A percentile compares a stretch with the other conserved stretches of the same genome.
These are phyloP conservation scores for Calephelis perditalis DNA, from an alignment of 2,888 invertebrate genomes.

Conservation along the genomic window DNA sequence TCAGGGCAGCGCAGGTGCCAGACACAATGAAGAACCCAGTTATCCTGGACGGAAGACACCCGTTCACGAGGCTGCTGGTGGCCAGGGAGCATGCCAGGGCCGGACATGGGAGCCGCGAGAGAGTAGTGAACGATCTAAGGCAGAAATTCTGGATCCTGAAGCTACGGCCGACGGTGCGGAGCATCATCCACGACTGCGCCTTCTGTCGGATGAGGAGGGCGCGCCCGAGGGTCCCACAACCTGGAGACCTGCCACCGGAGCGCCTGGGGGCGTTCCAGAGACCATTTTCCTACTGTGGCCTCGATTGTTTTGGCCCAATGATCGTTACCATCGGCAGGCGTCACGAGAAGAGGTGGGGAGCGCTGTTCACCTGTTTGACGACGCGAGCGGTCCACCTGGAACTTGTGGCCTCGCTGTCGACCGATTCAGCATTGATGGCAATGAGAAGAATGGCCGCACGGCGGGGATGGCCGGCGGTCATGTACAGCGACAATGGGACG, in stretches of 20 bases:
- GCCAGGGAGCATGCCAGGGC: no score
- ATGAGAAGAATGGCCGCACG: slow-evolving; percentile 28
- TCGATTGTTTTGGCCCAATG: not conserved
- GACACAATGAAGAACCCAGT: no score
- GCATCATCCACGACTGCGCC: no score
- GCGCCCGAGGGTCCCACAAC: not conserved
- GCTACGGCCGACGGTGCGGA: no score
- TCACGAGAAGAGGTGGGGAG: not conserved
- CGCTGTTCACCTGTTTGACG: slow-evolving; percentile 24
- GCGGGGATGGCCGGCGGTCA: slow-evolving; percentile 24
- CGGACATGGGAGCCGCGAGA: no score
- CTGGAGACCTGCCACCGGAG: not conserved
- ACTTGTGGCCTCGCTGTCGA: slow-evolving; percentile 14
- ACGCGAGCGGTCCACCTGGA: slow-evolving; percentile 21
- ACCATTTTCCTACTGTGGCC: not conserved
- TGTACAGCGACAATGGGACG: slow-evolving; percentile 31
- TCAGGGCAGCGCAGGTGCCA: no score
- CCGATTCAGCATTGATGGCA: slow-evolving; percentile 29
- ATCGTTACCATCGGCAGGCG: not conserved
- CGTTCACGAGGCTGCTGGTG: no score
- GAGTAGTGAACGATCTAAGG: no score
- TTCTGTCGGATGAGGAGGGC: no score
- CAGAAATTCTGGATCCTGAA: no score
- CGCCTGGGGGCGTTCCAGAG: not conserved
- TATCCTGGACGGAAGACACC: no score